These are phyloP conservation scores for Drosophila hydei DNA, from an alignment of 1,140 invertebrate species.

Conservation along the genomic window DNA sequence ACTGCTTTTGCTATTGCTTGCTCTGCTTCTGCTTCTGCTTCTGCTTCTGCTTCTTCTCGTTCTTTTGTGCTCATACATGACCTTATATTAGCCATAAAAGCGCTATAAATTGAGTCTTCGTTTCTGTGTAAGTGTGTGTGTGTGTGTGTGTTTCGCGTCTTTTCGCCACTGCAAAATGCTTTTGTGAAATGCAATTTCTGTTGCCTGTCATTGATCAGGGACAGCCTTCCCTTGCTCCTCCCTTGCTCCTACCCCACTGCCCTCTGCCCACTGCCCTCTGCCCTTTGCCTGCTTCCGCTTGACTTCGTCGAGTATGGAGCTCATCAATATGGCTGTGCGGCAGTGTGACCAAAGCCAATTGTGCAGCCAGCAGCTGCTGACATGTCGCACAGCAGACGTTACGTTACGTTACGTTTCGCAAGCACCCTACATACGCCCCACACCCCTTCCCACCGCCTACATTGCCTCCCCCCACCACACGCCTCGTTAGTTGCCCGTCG, in stretches of 20 bases:
- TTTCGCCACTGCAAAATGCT: conserved; percentile 38
- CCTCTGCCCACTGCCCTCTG: background rate
- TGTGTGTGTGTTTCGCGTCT: background rate
- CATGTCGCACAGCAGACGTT: conserved; percentile 35
- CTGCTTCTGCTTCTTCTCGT: background rate
- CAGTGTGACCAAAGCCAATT: conserved; percentile 50
- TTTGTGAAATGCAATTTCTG: conserved; percentile 55
- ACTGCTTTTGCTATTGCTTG: background rate
- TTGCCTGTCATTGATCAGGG: conserved; percentile 37
- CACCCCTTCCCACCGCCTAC: background rate
- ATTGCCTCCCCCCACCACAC: background rate
- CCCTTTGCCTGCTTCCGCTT: conserved; percentile 5
- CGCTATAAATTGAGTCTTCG: conserved; percentile 61
- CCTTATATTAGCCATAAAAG: conserved; percentile 61
- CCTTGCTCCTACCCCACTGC: background rate
- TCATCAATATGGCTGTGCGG: conserved; percentile 46
- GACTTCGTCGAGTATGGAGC: conserved; percentile 24
- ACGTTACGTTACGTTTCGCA: conserved; percentile 7
- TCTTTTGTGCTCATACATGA: conserved; percentile 5
- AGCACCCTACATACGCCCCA: too few species aligned
- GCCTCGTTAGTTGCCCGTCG: conserved; percentile 15
- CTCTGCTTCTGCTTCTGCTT: background rate
- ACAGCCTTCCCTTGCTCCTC: background rate
- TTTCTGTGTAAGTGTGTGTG: background rate
- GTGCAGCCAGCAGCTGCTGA: conserved; percentile 50